Percentiles rank a stretch among this genome's conserved stretches.
Evolutionary conservation across 2,113 vertebrate genomes (phyloP).

Genomic region (Garra rufa): DNA sequence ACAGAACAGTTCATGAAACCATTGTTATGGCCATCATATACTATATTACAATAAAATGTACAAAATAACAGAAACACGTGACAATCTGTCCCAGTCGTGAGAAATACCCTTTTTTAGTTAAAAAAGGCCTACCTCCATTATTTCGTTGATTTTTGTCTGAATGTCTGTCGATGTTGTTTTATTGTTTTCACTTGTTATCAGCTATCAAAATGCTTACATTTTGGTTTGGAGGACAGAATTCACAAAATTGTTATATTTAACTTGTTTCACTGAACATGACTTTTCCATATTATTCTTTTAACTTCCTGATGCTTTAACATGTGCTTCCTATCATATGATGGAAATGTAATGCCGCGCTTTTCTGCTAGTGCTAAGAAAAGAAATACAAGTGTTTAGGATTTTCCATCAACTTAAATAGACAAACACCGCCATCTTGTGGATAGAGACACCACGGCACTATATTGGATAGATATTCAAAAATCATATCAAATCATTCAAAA

Average conservation of each 20-base stretch:
- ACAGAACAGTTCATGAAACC: not conserved
- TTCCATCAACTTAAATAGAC: not conserved
- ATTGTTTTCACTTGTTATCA: not conserved
- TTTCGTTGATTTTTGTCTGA: too few relatives aligned
- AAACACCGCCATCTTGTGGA: slow-evolving; percentile 75
- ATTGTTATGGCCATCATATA: not conserved
- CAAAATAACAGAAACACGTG: not conserved
- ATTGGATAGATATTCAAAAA: not conserved
- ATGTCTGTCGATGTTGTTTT: too few relatives aligned
- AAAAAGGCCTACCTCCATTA: not conserved
- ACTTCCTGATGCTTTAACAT: not conserved
- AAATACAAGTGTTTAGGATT: not conserved
- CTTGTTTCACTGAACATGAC: not conserved
- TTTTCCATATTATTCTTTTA: not conserved
- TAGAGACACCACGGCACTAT: not conserved
- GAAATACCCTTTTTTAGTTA: not conserved
- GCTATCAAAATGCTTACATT: not conserved
- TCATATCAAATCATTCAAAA: too few relatives aligned
- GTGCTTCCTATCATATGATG: not conserved
- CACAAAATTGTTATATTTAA: too few relatives aligned
- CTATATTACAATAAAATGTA: not conserved
- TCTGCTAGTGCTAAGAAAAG: not conserved
- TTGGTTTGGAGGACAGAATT: not conserved
- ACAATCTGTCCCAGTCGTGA: not conserved
- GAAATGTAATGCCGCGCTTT: not conserved